These are phyloP conservation scores for Rhagoletis pomonella DNA, from an alignment of 1,140 invertebrate species.

Conservation along the genomic window DNA sequence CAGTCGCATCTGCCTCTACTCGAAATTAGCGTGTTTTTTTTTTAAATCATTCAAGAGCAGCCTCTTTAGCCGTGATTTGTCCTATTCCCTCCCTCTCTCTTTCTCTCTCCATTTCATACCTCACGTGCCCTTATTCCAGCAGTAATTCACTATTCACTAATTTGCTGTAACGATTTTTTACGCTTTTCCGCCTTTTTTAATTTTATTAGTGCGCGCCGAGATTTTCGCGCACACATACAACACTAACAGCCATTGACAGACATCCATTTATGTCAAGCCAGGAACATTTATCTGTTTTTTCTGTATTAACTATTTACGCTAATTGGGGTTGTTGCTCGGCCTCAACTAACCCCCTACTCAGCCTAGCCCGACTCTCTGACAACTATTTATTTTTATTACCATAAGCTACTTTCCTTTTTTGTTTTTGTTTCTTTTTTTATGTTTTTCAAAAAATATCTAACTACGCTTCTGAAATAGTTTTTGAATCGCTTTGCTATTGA, in stretches of 20 bases:
- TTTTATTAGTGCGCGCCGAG: slow-evolving; percentile 7
- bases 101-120: neutral
- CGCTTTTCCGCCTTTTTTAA: slow-evolving; percentile 35
- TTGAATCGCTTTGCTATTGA: slow-evolving; percentile 12
- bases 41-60: neutral
- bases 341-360: no score
- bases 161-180: slow-evolving; percentile 45
- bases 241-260: neutral
- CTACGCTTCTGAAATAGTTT: slow-evolving; percentile 11
- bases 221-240: neutral
- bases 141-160: neutral
- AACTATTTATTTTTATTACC: slow-evolving; percentile 28
- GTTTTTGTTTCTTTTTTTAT: neutral
- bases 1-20: slow-evolving; percentile 19
- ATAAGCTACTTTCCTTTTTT: slow-evolving; percentile 5
- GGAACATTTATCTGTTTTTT: neutral
- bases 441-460: neutral
- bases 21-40: no score
- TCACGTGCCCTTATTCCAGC: neutral
- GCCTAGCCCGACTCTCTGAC: neutral
- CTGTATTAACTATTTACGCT: slow-evolving; percentile 9
- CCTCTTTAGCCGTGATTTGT: neutral
- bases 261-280: neutral
- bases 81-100: neutral
- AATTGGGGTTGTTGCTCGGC: slow-evolving; percentile 35